Percentiles rank a stretch among this genome's conserved stretches.
Evolutionary conservation across 1,140 invertebrate genomes (phyloP).

Genomic region (Diabrotica undecimpunctata): DNA sequence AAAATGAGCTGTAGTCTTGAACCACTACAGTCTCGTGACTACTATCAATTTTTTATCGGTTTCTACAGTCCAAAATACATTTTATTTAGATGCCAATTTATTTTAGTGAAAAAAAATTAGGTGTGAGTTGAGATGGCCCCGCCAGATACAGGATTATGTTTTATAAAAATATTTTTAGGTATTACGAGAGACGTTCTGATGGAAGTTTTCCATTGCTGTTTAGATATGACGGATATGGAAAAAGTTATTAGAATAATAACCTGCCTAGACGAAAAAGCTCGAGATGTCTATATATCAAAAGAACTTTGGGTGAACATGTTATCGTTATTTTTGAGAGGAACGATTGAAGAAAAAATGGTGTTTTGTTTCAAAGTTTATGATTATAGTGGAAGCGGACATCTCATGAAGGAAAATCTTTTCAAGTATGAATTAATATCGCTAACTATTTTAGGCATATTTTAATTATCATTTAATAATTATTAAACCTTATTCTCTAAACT

Average conservation of each 20-base stretch:
- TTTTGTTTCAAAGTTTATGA: slow-evolving; percentile 71
- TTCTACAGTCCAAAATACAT: too few relatives aligned
- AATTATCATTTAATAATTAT: too few relatives aligned
- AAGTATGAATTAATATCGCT: slow-evolving; percentile 38
- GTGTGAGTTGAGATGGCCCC: too few relatives aligned
- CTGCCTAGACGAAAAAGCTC: slow-evolving; percentile 54
- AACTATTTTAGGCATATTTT: too few relatives aligned
- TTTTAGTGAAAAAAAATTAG: too few relatives aligned
- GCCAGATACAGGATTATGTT: too few relatives aligned
- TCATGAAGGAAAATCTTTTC: slow-evolving; percentile 70
- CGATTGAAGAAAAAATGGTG: slow-evolving; percentile 59
- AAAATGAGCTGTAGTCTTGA: too few relatives aligned
- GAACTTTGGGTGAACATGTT: slow-evolving; percentile 65
- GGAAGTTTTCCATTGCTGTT: slow-evolving; percentile 65
- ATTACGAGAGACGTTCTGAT: slow-evolving; percentile 55
- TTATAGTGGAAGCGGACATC: slow-evolving; percentile 58
- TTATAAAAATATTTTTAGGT: not conserved
- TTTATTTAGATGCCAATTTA: too few relatives aligned
- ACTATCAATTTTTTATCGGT: too few relatives aligned
- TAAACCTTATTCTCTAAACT: too few relatives aligned
- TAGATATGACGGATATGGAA: slow-evolving; percentile 70
- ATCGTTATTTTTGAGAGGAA: slow-evolving; percentile 64
- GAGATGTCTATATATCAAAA: slow-evolving; percentile 57
- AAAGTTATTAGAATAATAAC: slow-evolving; percentile 60
- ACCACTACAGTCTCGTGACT: too few relatives aligned